Percentiles rank a stretch among this genome's conserved stretches.
These are phyloP conservation scores for Paralinhomoeus sp. DNA, from an alignment of 2,888 invertebrate genomes.

Conservation along the genomic window DNA sequence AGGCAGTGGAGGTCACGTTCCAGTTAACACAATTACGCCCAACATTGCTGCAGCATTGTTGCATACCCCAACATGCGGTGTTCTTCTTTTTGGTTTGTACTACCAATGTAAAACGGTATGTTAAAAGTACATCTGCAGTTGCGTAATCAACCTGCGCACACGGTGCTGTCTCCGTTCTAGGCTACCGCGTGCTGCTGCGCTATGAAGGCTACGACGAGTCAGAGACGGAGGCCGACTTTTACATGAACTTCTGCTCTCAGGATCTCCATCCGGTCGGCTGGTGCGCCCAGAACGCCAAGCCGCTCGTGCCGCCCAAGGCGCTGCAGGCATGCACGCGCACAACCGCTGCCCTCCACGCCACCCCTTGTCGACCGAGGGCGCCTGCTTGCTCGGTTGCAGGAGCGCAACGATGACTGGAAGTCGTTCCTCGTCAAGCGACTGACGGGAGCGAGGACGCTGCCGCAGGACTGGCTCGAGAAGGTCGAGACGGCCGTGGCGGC, in stretches of 20 bases:
- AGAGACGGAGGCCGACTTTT: slow-evolving; percentile 70
- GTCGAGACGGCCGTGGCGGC: neutral
- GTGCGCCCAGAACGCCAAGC: slow-evolving; percentile 86
- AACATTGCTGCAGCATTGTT: too few relatives aligned
- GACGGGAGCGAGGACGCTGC: slow-evolving; percentile 79
- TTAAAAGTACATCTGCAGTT: too few relatives aligned
- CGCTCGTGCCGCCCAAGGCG: slow-evolving; percentile 56
- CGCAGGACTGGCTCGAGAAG: slow-evolving; percentile 58
- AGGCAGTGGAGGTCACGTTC: too few relatives aligned
- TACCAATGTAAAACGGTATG: too few relatives aligned
- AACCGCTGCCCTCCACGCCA: neutral
- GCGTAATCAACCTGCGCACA: too few relatives aligned
- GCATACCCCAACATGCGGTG: too few relatives aligned
- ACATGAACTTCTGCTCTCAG: slow-evolving; percentile 77
- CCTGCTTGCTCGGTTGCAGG: slow-evolving; percentile 39
- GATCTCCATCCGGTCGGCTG: slow-evolving; percentile 92
- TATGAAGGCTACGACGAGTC: slow-evolving; percentile 84
- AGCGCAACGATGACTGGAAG: slow-evolving; percentile 85
- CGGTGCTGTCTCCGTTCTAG: too few relatives aligned
- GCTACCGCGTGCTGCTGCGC: slow-evolving; percentile 36
- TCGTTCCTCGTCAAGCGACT: slow-evolving; percentile 70
- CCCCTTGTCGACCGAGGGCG: neutral
- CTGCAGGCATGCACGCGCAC: neutral
- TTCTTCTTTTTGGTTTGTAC: too few relatives aligned
- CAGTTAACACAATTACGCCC: too few relatives aligned